Conservation (phyloP, 2,888 invertebrate genomes). For the Hetaerina titia region DNA sequence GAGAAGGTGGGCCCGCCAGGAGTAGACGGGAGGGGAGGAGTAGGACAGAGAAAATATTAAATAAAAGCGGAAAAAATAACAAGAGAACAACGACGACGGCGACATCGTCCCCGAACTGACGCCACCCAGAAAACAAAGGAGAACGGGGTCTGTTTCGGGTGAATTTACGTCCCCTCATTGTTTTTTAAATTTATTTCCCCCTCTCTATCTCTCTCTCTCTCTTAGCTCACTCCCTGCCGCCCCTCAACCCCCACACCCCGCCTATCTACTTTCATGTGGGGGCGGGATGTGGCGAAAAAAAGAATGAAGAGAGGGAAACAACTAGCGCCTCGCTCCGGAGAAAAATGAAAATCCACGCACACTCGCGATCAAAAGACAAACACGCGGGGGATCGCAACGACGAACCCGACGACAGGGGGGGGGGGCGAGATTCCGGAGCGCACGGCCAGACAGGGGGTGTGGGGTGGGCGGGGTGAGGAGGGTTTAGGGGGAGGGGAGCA, state of each 20-base stretch:
- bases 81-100: neutral
- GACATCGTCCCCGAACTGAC: slow-evolving; percentile 9
- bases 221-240: too few species aligned
- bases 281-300: neutral
- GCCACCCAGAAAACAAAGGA: slow-evolving; percentile 9
- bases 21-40: neutral
- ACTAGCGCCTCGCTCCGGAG: neutral
- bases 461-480: too few species aligned
- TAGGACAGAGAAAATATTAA: neutral
- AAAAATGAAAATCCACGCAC: neutral
- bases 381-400: neutral
- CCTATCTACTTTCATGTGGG: too few species aligned
- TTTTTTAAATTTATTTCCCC: neutral
- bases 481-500: too few species aligned
- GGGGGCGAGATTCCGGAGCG: too few species aligned
- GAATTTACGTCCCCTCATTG: slow-evolving; percentile 23
- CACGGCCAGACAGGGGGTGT: too few species aligned
- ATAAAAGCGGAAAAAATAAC: neutral
- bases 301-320: neutral
- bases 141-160: neutral
- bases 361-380: neutral
- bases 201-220: too few species aligned
- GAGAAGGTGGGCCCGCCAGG: neutral
- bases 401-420: neutral
- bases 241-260: too few species aligned